Evolutionary conservation across 2,797 vertebrate genomes (phyloP).

Genomic region (Aphelocoma californica): DNA sequence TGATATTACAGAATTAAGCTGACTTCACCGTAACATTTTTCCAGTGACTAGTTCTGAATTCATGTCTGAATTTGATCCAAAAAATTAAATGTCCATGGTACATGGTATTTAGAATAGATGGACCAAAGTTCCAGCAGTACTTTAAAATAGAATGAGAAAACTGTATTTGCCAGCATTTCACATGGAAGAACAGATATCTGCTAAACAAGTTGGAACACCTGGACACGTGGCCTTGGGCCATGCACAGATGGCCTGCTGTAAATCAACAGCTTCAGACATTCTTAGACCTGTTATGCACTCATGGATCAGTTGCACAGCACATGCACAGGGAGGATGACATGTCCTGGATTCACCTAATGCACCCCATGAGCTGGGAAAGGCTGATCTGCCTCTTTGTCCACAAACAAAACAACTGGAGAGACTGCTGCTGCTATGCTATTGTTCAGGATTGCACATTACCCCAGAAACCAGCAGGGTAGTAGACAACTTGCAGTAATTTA

Average conservation of each 20-base stretch:
- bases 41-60: neutral
- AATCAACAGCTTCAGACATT: neutral
- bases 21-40: neutral
- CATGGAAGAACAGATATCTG: neutral
- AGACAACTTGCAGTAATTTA: neutral
- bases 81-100: neutral
- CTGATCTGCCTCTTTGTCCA: neutral
- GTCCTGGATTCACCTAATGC: neutral
- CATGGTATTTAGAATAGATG: neutral
- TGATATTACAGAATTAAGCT: neutral
- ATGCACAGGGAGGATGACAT: neutral
- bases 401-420: neutral
- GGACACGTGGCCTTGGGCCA: neutral
- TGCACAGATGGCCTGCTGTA: neutral
- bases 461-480: neutral
- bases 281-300: neutral
- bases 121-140: neutral
- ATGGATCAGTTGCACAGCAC: neutral
- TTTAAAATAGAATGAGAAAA: neutral
- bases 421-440: neutral
- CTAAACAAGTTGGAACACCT: neutral
- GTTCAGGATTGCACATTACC: neutral
- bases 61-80: neutral
- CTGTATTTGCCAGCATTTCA: neutral
- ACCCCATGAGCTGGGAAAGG: neutral